Evolutionary conservation across 1,140 invertebrate species (phyloP).

Genomic region (Drosophila pseudoananassae): DNA sequence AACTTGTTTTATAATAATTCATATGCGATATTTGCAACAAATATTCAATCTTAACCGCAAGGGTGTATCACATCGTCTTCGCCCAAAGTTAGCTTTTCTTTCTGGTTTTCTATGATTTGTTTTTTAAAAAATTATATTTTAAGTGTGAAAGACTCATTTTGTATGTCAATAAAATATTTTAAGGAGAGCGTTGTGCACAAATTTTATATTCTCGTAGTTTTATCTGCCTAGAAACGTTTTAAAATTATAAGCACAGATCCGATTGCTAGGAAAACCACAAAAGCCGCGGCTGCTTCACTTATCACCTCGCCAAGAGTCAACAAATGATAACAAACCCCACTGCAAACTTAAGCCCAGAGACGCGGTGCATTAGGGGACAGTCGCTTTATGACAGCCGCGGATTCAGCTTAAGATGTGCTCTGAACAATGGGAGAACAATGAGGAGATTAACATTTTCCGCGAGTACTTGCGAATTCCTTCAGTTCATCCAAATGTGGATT

Average conservation of each 20-base stretch:
- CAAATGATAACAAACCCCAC: slow-evolving; percentile 18
- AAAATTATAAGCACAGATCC: not conserved
- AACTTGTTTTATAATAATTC: too few relatives aligned
- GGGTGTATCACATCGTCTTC: too few relatives aligned
- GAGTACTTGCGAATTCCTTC: slow-evolving; percentile 93
- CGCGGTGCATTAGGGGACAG: slow-evolving; percentile 5
- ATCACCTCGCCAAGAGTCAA: slow-evolving; percentile 15
- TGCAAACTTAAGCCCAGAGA: slow-evolving; percentile 10
- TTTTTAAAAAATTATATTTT: not conserved
- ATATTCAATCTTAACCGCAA: too few relatives aligned
- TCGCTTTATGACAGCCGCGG: not conserved
- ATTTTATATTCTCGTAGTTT: not conserved
- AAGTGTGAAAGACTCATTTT: not conserved
- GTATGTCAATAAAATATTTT: slow-evolving; percentile 1
- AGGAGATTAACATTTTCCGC: slow-evolving; percentile 90
- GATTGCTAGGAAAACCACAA: not conserved
- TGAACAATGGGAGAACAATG: slow-evolving; percentile 85
- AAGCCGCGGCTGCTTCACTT: not conserved
- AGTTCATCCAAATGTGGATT: slow-evolving; percentile 93
- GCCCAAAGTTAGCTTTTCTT: too few relatives aligned
- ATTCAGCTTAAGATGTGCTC: slow-evolving; percentile 33
- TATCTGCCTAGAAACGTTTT: not conserved
- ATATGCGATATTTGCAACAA: too few relatives aligned
- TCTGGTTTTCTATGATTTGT: too few relatives aligned
- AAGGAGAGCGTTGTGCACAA: not conserved